Evolutionary conservation across 1,140 invertebrate genomes (phyloP).

Genomic region (Micrasema minimum): DNA sequence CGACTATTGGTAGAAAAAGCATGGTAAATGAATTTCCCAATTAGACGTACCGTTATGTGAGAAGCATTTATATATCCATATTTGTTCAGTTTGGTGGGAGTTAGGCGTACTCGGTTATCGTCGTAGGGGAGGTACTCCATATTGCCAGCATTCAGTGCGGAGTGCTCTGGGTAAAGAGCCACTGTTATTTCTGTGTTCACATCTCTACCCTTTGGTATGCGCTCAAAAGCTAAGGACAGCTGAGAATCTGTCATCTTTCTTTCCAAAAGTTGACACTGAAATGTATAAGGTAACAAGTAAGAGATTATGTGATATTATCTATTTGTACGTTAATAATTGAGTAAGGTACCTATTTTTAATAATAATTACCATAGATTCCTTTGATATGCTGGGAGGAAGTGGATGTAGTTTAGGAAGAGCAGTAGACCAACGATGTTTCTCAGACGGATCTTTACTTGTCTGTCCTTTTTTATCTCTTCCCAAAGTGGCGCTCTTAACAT

Average conservation of each 20-base stretch:
- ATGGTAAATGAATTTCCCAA: no score
- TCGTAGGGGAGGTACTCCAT: constrained; percentile 88
- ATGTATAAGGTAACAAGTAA: not conserved
- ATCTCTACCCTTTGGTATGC: constrained; percentile 82
- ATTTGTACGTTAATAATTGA: no score
- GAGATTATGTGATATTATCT: no score
- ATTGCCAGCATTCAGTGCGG: constrained; percentile 68
- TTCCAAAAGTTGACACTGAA: constrained; percentile 82
- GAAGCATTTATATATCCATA: constrained; percentile 92
- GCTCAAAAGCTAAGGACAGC: constrained; percentile 88
- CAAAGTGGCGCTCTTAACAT: constrained; percentile 73
- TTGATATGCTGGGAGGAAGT: constrained; percentile 76
- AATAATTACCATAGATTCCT: constrained; percentile 77
- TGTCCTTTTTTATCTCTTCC: constrained; percentile 69
- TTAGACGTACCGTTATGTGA: constrained; percentile 72
- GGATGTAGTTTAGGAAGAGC: constrained; percentile 74
- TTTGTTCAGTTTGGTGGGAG: constrained; percentile 81
- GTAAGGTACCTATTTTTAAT: no score
- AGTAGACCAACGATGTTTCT: constrained; percentile 74
- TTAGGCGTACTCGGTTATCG: constrained; percentile 83
- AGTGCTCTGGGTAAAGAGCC: constrained; percentile 75
- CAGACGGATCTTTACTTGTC: constrained; percentile 62
- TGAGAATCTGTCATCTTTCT: constrained; percentile 83
- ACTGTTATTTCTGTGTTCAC: constrained; percentile 71
- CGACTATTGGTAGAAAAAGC: no score